phyloP scores from a whole-genome alignment of 2,113 vertebrate genomes.

The Ciconia boyciana region DNA sequence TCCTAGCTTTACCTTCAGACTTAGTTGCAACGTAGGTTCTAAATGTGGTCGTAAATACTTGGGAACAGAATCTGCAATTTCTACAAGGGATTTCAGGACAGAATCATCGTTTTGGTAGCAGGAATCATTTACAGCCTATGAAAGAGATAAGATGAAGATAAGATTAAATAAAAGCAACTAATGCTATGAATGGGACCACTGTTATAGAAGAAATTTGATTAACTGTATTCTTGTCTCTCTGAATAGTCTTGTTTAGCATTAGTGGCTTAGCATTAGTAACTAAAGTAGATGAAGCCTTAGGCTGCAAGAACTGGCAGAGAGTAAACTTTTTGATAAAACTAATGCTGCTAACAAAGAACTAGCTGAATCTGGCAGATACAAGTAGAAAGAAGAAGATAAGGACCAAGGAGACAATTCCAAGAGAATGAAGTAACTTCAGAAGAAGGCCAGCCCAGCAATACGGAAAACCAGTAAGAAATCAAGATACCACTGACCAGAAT shows the following conservation, averaged over 20 bases:
- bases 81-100: constrained; percentile 95
- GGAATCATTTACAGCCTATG: constrained; percentile 92
- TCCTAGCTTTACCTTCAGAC: constrained; percentile 83
- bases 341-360: background rate
- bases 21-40: constrained; percentile 92
- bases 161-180: background rate
- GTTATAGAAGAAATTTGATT: background rate
- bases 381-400: background rate
- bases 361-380: background rate
- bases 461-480: background rate
- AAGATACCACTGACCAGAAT: background rate
- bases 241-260: background rate
- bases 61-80: constrained; percentile 95
- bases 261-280: background rate
- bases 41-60: constrained; percentile 95
- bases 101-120: constrained; percentile 96
- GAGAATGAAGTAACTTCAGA: background rate
- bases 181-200: background rate
- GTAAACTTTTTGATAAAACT: background rate
- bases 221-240: background rate
- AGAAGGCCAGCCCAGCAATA: background rate
- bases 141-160: background rate
- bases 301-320: background rate
- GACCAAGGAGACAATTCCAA: background rate
- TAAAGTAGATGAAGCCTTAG: background rate